A percentile compares a stretch with the other conserved stretches of the same genome.
Evolutionary conservation across 64 coral and sea anemone genomes (phyloP).

Genomic region (Stichodactyla helianthus): DNA sequence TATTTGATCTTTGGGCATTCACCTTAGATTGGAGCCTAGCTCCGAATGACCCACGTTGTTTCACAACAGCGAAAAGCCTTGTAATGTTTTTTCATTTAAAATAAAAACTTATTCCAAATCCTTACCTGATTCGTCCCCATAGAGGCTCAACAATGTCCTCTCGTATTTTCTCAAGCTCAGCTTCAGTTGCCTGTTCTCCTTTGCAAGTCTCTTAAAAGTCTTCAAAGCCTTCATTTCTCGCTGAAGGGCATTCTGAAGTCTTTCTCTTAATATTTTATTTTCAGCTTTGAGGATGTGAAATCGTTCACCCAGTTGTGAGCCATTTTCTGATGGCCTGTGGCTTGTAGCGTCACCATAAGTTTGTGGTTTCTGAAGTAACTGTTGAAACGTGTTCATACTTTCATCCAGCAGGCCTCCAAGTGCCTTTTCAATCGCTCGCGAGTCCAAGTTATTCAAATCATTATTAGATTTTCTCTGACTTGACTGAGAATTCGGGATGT

Average conservation of each 20-base stretch:
- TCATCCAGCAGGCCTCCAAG: constrained; percentile 19
- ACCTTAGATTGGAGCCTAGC: too few species aligned
- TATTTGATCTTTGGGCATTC: too few species aligned
- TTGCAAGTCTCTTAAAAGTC: constrained; percentile 88
- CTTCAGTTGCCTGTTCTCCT: constrained; percentile 86
- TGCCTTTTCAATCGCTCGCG: background rate
- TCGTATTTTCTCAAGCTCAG: constrained; percentile 81
- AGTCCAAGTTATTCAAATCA: background rate
- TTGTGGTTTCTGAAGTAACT: constrained; percentile 4
- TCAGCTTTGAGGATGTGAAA: constrained; percentile 89
- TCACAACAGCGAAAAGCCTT: too few species aligned
- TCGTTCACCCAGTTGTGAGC: constrained; percentile 62
- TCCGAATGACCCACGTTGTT: too few species aligned
- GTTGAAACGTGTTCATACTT: constrained; percentile 50
- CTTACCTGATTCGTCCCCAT: constrained; percentile 83
- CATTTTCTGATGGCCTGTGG: constrained; percentile 9
- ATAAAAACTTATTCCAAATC: background rate
- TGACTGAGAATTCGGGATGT: constrained; percentile 61
- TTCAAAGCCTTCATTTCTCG: constrained; percentile 96
- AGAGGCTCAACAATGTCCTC: constrained; percentile 75
- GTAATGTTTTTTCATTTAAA: background rate
- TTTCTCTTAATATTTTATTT: constrained; percentile 92
- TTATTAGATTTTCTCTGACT: background rate
- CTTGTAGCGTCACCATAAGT: constrained; percentile 11
- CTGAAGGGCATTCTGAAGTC: constrained; percentile 90